These are phyloP conservation scores for Artibeus lituratus DNA, from an alignment of 2,797 vertebrate species.

Conservation along the genomic window DNA sequence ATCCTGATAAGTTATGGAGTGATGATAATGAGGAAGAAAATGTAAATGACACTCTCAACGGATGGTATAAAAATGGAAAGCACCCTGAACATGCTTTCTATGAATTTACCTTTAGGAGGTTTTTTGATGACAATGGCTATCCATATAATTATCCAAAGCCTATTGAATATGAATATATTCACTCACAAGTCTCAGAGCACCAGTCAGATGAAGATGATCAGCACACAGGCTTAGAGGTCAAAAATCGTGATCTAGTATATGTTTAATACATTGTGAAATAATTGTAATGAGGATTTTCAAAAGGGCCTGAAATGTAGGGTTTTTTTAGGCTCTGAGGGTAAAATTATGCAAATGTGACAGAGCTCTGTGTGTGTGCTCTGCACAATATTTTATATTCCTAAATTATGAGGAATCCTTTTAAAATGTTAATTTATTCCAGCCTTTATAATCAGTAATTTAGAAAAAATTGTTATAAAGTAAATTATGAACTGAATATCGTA, in stretches of 20 bases:
- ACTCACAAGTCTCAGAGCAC: slow-evolving; percentile 82
- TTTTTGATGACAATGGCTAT: slow-evolving; percentile 94
- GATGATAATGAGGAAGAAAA: slow-evolving; percentile 89
- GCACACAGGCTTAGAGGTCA: slow-evolving; percentile 77
- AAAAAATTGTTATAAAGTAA: slow-evolving; percentile 77
- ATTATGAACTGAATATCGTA: slow-evolving; percentile 78
- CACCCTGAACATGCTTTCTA: slow-evolving; percentile 95
- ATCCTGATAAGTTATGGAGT: slow-evolving; percentile 96
- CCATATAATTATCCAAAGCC: slow-evolving; percentile 98
- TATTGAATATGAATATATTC: slow-evolving; percentile 91
- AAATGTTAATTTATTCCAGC: slow-evolving; percentile 85
- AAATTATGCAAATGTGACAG: slow-evolving; percentile 66
- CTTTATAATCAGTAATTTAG: slow-evolving; percentile 80
- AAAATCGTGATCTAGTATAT: slow-evolving; percentile 92
- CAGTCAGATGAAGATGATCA: slow-evolving; percentile 83
- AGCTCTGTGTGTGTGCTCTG: slow-evolving; percentile 58
- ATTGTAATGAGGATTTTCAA: slow-evolving; percentile 61
- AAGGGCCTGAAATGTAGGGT: slow-evolving; percentile 55
- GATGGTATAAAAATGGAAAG: slow-evolving; percentile 97
- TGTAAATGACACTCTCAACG: slow-evolving; percentile 92
- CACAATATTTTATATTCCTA: slow-evolving; percentile 76
- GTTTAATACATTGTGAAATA: slow-evolving; percentile 84
- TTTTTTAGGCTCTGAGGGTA: slow-evolving; percentile 64
- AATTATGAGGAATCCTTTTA: slow-evolving; percentile 73
- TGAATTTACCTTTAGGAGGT: slow-evolving; percentile 93